Evolutionary conservation across 2,113 vertebrate species (phyloP), one percentile per base, ranked within the genome.

Genomic region (Forbesichthys papilliferus): DNA sequence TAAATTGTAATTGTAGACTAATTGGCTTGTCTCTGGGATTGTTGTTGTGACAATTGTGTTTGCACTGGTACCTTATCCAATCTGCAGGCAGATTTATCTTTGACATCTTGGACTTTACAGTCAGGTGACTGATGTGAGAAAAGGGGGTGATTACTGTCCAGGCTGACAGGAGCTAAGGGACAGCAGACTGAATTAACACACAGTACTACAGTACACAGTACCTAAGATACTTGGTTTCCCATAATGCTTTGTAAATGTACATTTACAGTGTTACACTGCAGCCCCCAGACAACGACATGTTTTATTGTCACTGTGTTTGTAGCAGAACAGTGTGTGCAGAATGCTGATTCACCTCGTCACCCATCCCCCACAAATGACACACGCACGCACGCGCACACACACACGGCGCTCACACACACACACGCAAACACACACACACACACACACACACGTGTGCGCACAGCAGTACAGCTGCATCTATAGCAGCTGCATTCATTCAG

Each of bases 291-390:
- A 3, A 11, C 9, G 60, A 66, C 60, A 74, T 48, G 58, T n/a
- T 20, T 9, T 14, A 54, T 14, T 13, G 52, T 14, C 20, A 61
- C 70, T 59, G 64, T 34, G 52, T 57, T 58, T 56, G 71, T 68
- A 72, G 79, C 59, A 76, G 73, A 83, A 70, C 33, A 74, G 65
- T 1, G 56, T 52, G 84, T 75, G 59, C 78, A 84, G 86, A 90
- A 83, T 88, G 89, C 84, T 89, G 89, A 91, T 89, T 90, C 89
- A 90, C 85, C 77, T 80, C 75, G 71, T 47, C 62, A 51, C 65
- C 71, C 72, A 51, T 56, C 11, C 48, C 48, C 61, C 56, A 59
- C 34, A 64, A 56, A 3, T 49, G 3, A 18, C 13, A 18, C 64
- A 3, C 11, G 9, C 59, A 46, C 57, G 6, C 13, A 4, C 62